phyloP scores from a whole-genome alignment of 2,113 vertebrate species.

The Dromaius novaehollandiae region DNA sequence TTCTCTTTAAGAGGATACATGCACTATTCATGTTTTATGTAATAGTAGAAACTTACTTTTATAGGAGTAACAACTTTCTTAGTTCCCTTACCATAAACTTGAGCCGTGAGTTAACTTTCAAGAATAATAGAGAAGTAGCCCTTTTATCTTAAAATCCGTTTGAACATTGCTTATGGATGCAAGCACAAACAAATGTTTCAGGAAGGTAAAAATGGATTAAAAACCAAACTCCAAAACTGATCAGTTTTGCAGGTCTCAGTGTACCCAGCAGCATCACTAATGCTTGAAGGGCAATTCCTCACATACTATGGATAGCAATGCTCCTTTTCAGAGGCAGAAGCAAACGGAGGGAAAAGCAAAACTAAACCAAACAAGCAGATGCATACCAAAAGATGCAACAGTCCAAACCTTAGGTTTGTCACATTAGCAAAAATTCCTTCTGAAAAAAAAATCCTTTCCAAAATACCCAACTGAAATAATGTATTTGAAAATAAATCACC shows the following conservation, averaged over 20 bases:
- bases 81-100: background rate
- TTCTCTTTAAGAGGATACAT: background rate
- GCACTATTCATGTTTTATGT: background rate
- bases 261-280: background rate
- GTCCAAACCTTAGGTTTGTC: too few relatives aligned
- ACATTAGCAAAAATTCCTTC: too few relatives aligned
- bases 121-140: background rate
- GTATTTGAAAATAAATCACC: too few relatives aligned
- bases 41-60: background rate
- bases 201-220: background rate
- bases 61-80: background rate
- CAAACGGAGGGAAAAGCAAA: too few relatives aligned
- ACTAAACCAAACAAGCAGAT: too few relatives aligned
- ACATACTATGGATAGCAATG: background rate
- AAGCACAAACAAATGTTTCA: background rate
- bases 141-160: background rate
- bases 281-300: background rate
- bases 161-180: background rate
- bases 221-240: background rate
- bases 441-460: too few relatives aligned
- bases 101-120: background rate
- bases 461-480: too few relatives aligned
- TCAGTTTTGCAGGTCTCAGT: background rate
- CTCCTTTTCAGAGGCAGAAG: background rate
- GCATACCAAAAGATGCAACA: too few relatives aligned